Base-by-base conservation (phyloP, 2,888 invertebrate genomes). In the Cephus spinipes region DNA sequence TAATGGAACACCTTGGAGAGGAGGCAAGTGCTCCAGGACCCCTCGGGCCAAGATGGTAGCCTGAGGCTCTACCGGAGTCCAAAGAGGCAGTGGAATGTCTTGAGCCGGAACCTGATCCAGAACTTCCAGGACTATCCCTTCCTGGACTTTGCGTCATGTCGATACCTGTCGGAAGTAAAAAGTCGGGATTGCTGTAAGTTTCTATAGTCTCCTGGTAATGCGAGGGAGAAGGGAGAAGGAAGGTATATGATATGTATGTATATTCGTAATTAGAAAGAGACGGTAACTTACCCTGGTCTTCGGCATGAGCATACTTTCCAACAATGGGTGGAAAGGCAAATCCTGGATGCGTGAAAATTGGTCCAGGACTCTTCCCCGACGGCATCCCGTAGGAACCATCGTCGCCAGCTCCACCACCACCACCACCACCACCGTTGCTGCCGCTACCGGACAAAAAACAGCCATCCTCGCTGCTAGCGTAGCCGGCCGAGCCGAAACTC, bases 11-110 rank as follows among this genome's bases (percentile, higher is more conserved):
- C 91, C 96, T 92, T 88, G 96, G 93, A 82, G 94, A 94, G 82
- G 92, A 92, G 40, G 92, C 91, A 78, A 94, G 94, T 92, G 94
- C 94, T 88, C 93, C 89, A 73, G 92, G 92, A 87, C 90, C 94
- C 88, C 89, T 88, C 73, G 88, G 92, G 91, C 94, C 93, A 91
- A 93, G 89, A 88, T 94, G 93, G 91, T 96, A 96, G 75, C 96
- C 96, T 15, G 97, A 97, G 40, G 98, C 98, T 81, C 98, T 93
- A n/a, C 98, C 98, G 85, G 97, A 97, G 93, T 98, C 98, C 87
- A 98, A 92, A 32, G 96, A 96, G 33, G 97, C 97, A 1, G 97
- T 97, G 82, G 97, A 97, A 91, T 98, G 97, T 73, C 98, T 94
- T 31, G 97, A 97, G 33, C 97, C 96, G 2, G 96, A 97, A 69